phyloP scores from a whole-genome alignment of 2,113 vertebrate species.

The Oryzias curvinotus region DNA sequence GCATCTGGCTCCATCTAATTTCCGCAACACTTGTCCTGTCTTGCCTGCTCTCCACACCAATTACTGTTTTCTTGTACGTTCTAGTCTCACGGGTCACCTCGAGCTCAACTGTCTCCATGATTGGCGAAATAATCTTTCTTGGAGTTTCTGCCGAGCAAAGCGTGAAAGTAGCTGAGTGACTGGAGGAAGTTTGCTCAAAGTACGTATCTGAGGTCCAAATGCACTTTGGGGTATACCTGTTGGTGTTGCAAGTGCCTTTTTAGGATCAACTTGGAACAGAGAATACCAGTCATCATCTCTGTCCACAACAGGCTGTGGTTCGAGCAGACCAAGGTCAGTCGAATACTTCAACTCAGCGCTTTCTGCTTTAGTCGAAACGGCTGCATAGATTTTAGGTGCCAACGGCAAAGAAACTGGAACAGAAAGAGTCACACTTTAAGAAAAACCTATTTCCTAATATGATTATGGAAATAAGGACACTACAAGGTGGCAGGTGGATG shows the following conservation, averaged over 20 bases:
- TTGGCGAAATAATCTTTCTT: slow-evolving; percentile 28
- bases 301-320: slow-evolving; percentile 19
- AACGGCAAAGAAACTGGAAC: slow-evolving; percentile 36
- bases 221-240: slow-evolving; percentile 47
- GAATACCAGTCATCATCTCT: slow-evolving; percentile 62
- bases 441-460: not conserved
- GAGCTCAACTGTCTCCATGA: slow-evolving; percentile 25
- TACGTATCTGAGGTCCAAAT: not conserved
- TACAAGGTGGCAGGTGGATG: not conserved
- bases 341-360: slow-evolving; percentile 8
- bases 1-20: slow-evolving; percentile 22
- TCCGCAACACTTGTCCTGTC: slow-evolving; percentile 38
- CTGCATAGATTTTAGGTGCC: slow-evolving; percentile 17
- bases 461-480: not conserved
- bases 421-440: not conserved
- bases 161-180: slow-evolving; percentile 16
- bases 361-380: slow-evolving; percentile 26
- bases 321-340: slow-evolving; percentile 28
- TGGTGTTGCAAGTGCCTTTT: slow-evolving; percentile 18
- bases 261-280: slow-evolving; percentile 28
- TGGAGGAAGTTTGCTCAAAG: not conserved
- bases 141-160: slow-evolving; percentile 40
- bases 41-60: slow-evolving; percentile 36
- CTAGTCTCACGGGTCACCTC: slow-evolving; percentile 40
- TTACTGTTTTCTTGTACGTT: slow-evolving; percentile 46